phyloP scores from a whole-genome alignment of 2,888 invertebrate genomes.

The Branchipolynoe longqiensis region DNA sequence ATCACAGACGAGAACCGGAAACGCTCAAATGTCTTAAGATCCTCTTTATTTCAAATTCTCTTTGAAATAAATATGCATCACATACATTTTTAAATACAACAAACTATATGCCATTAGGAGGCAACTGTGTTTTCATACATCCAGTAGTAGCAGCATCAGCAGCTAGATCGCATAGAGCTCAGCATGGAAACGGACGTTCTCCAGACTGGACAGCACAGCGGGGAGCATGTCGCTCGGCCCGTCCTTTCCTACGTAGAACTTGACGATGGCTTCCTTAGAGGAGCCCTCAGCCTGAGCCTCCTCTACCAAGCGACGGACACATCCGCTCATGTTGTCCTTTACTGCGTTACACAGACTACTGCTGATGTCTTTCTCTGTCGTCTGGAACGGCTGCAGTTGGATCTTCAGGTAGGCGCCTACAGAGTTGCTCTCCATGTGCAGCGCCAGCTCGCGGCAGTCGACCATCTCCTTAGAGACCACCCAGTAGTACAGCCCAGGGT shows the following conservation, averaged over 20 bases:
- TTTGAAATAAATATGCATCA: too few species aligned
- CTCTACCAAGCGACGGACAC: constrained; percentile 25
- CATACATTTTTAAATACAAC: too few species aligned
- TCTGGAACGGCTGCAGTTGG: constrained; percentile 34
- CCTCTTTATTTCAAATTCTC: too few species aligned
- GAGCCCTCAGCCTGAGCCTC: neutral
- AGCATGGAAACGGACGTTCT: neutral
- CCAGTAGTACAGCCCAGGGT: constrained; percentile 16
- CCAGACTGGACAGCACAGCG: neutral
- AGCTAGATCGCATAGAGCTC: constrained; percentile 4
- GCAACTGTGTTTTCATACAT: neutral
- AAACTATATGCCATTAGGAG: too few species aligned
- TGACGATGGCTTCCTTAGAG: constrained; percentile 23
- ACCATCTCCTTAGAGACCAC: constrained; percentile 3
- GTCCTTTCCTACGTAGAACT: neutral
- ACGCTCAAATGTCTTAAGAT: too few species aligned
- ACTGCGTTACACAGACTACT: constrained; percentile 1
- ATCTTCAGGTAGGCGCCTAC: constrained; percentile 1
- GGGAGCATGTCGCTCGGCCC: neutral
- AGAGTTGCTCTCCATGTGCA: constrained; percentile 11
- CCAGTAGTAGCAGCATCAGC: too few species aligned
- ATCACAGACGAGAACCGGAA: too few species aligned
- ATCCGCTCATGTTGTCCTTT: constrained; percentile 34
- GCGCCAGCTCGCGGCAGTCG: neutral
- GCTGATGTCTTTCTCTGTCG: neutral